A percentile compares a stretch with the other conserved stretches of the same genome.
Conservation (phyloP, 2,113 vertebrate species). For the Opisthocomus hoazin region DNA sequence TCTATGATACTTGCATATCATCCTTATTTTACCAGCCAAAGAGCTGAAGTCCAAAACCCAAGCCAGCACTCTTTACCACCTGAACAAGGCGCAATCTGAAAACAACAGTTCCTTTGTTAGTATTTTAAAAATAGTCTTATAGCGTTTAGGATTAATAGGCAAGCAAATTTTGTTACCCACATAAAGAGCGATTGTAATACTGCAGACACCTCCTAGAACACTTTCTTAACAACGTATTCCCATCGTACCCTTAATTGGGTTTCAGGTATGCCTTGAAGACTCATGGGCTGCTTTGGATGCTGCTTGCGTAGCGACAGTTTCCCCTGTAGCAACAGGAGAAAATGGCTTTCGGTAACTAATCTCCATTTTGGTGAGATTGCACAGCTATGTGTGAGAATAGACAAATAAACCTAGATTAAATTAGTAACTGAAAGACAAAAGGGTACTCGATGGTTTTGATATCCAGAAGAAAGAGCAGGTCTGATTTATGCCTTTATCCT, state of each 20-base stretch:
- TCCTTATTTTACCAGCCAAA: not conserved
- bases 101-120: not conserved
- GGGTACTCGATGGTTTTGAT: fast-evolving
- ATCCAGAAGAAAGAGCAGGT: not conserved
- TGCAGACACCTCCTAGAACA: not conserved
- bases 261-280: not conserved
- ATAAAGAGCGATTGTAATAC: not conserved
- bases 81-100: not conserved
- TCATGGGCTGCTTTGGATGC: not conserved
- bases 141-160: not conserved
- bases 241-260: not conserved
- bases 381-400: not conserved
- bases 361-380: not conserved
- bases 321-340: not conserved
- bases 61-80: not conserved
- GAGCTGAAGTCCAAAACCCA: not conserved
- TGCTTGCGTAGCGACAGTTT: not conserved
- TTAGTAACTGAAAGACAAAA: not conserved
- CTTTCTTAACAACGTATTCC: not conserved
- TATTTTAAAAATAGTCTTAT: not conserved
- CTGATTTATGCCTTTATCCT: not conserved
- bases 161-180: not conserved
- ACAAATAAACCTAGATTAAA: not conserved
- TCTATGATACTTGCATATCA: not conserved
- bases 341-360: not conserved